Evolutionary conservation across 1,140 invertebrate genomes (phyloP), one percentile per base, ranked within the genome.

Genomic region (Drosophila kanapiae): DNA sequence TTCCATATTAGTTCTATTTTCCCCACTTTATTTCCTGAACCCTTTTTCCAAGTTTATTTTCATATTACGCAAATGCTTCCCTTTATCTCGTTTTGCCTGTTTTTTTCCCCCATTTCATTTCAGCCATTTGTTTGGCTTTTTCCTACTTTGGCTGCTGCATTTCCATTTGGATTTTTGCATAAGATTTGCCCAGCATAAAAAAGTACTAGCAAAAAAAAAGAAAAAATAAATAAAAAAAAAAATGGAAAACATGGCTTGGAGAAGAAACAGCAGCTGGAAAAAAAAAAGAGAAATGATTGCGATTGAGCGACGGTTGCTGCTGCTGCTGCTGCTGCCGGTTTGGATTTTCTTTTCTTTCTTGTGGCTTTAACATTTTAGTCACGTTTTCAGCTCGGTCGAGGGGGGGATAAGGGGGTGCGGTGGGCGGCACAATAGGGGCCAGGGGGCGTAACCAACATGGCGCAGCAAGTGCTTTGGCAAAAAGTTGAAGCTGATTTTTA

Each of bases 301-400:
- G 72, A 78, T 86, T 85, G 77, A 84, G 75, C 79, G 76, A 76
- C 77, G 77, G 71, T 67, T 80, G 72, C 83, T 71, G 63, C 48
- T 67, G 74, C 56, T 42, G 56, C 63, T 60, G 63, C 60, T 60
- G 70, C 67, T 61, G 67, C 75, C 54, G 82, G 69, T 64, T 86
- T 74, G 84, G 71, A 83, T 87, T 87, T 87, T 82, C 76, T 76
- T 78, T 72, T 53, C 54, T 51, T 78, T 63, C 53, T 74, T 74
- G 62, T 76, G 80, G 76, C 83, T 87, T 87, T 82, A 87, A 77
- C 80, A 87, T 87, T 87, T 87, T 87, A 87, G 83, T 87, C 84
- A 87, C 83, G 83, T 87, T 87, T 87, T 72, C 33, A 40, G 54
- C 33, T 76, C n/a, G 48, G n/a, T 14, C 31, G 18, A 48, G 45